A percentile compares a stretch with the other conserved stretches of the same genome.
These are phyloP conservation scores for Chrysochloris asiatica DNA, from an alignment of 2,113 vertebrate genomes.

Conservation along the genomic window DNA sequence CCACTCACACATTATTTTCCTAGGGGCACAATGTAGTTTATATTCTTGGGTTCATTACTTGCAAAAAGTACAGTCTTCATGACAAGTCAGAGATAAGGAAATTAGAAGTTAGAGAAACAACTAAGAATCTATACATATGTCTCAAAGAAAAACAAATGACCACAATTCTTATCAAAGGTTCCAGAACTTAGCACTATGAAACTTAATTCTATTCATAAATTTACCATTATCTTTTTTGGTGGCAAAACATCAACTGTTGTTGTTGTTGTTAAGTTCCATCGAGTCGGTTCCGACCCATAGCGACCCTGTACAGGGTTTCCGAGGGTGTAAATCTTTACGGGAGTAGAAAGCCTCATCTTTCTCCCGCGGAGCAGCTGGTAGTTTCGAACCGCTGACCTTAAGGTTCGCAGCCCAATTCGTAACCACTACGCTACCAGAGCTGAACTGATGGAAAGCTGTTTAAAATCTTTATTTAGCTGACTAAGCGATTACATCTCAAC, in stretches of 20 bases:
- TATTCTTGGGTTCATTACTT: neutral
- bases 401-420: no score
- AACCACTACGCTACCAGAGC: no score
- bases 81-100: neutral
- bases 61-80: neutral
- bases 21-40: no score
- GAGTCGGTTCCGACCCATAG: no score
- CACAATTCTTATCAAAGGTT: conserved; percentile 2
- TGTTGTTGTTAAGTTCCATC: no score
- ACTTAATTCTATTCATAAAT: neutral
- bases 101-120: neutral
- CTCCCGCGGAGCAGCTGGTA: no score
- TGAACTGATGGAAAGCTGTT: neutral
- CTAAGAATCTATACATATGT: neutral
- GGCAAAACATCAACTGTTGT: neutral
- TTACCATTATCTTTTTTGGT: neutral
- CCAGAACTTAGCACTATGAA: neutral
- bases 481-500: neutral
- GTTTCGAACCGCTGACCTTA: no score
- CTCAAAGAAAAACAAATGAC: neutral
- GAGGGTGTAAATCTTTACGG: no score
- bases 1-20: no score
- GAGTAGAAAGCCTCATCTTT: no score
- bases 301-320: no score
- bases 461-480: no score